A percentile compares a stretch with the other conserved stretches of the same genome.
These are phyloP conservation scores for Menidia beryllina DNA, from an alignment of 2,113 vertebrate genomes.

Conservation along the genomic window DNA sequence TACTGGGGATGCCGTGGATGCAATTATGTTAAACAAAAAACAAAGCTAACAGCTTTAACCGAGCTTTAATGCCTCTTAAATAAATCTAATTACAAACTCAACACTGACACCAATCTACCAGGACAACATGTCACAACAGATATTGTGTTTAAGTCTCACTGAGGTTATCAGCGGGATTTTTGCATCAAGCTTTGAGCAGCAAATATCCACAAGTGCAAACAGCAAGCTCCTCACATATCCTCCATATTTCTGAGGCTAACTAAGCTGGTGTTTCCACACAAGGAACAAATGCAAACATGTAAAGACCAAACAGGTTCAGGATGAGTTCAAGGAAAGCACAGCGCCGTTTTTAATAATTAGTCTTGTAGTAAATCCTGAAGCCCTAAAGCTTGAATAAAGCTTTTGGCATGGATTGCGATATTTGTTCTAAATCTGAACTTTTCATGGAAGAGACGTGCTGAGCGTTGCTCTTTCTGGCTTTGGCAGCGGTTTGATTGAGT, in stretches of 20 bases:
- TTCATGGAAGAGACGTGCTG: too few species aligned
- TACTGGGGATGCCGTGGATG: not conserved
- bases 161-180: conserved; percentile 62
- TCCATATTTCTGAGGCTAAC: conserved; percentile 62
- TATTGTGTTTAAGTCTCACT: conserved; percentile 58
- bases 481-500: too few species aligned
- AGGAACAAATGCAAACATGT: conserved; percentile 56
- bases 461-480: not conserved
- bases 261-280: conserved; percentile 47
- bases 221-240: conserved; percentile 32
- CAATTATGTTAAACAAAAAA: conserved; percentile 20
- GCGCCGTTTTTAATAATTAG: conserved; percentile 62
- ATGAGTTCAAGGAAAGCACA: conserved; percentile 67
- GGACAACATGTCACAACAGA: conserved; percentile 64
- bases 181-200: conserved; percentile 19
- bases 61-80: conserved; percentile 20
- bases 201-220: conserved; percentile 27
- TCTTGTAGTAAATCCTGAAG: conserved; percentile 32
- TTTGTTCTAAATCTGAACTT: too few species aligned
- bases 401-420: conserved; percentile 13
- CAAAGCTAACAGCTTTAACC: conserved; percentile 23
- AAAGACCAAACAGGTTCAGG: conserved; percentile 56
- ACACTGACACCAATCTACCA: conserved; percentile 37
- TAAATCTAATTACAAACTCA: conserved; percentile 40
- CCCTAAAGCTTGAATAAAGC: conserved; percentile 11